A percentile compares a stretch with the other conserved stretches of the same genome.
These are phyloP conservation scores for Pedicia rivosa DNA, from an alignment of 2,888 invertebrate species.

Conservation along the genomic window DNA sequence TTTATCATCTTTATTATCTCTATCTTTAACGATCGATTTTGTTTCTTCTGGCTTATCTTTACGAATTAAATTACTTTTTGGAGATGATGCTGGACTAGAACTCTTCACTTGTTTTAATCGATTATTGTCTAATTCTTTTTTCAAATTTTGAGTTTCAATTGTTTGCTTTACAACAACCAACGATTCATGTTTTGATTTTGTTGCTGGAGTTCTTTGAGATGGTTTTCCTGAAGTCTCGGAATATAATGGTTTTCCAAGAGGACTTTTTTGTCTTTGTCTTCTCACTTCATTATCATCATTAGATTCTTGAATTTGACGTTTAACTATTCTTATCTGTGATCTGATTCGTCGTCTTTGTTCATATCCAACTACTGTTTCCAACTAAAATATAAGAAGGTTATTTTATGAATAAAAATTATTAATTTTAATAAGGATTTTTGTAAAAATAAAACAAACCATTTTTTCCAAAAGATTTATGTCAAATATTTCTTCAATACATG, in stretches of 20 bases:
- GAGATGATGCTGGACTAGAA: constrained; percentile 19
- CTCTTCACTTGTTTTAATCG: constrained; percentile 15
- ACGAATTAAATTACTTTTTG: constrained; percentile 29
- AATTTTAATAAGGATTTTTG: no score
- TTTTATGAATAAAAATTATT: neutral
- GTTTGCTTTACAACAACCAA: no score
- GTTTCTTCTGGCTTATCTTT: constrained; percentile 17
- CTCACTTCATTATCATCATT: no score
- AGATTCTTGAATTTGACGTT: constrained; percentile 44
- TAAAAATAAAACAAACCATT: constrained; percentile 31
- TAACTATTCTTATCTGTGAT: constrained; percentile 57
- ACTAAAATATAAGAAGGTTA: constrained; percentile 10
- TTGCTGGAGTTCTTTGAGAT: neutral
- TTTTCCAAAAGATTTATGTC: constrained; percentile 53
- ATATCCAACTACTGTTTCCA: constrained; percentile 60
- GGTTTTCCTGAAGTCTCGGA: neutral
- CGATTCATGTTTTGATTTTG: neutral
- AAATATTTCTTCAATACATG: constrained; percentile 55
- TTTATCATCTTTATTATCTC: constrained; percentile 30
- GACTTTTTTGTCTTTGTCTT: no score
- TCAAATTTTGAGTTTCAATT: neutral
- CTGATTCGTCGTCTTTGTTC: constrained; percentile 62
- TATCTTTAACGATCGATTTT: constrained; percentile 11
- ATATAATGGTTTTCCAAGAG: constrained; percentile 4
- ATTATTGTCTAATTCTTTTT: no score